Evolutionary conservation across 2,797 vertebrate genomes (phyloP).

Genomic region (Brachyrhaphis roseni): DNA sequence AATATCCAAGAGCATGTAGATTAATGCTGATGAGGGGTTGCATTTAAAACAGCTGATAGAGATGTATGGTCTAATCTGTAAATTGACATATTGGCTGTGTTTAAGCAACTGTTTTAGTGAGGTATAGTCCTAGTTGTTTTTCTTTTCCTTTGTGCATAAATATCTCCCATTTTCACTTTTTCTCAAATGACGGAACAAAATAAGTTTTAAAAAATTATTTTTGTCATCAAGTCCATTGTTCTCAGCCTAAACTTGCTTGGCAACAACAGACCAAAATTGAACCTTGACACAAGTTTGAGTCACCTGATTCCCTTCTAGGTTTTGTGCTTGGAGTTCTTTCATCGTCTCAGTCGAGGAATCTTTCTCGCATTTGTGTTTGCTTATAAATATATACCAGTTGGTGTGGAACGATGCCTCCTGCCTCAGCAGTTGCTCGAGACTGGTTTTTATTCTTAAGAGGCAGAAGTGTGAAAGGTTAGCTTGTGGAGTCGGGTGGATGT

Average conservation of each 20-base stretch:
- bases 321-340: conserved; percentile 69
- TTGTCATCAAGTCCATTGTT: conserved; percentile 43
- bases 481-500: conserved; percentile 65
- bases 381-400: conserved; percentile 77
- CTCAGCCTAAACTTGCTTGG: conserved; percentile 61
- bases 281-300: conserved; percentile 59
- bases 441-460: conserved; percentile 71
- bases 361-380: conserved; percentile 74
- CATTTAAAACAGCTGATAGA: conserved; percentile 24
- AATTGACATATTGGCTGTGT: conserved; percentile 18
- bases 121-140: conserved; percentile 9
- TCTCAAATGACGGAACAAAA: conserved; percentile 39
- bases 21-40: conserved; percentile 21
- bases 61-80: conserved; percentile 18
- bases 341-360: conserved; percentile 66
- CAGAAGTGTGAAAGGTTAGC: conserved; percentile 74
- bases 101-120: conserved; percentile 6
- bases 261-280: conserved; percentile 67
- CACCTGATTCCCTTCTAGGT: conserved; percentile 67
- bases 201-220: conserved; percentile 39
- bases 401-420: conserved; percentile 65
- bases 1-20: conserved; percentile 19
- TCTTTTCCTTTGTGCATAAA: conserved; percentile 15
- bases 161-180: conserved; percentile 6
- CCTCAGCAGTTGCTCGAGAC: conserved; percentile 69